Conservation (phyloP, 2,113 vertebrate genomes). For the Zapus hudsonius region DNA sequence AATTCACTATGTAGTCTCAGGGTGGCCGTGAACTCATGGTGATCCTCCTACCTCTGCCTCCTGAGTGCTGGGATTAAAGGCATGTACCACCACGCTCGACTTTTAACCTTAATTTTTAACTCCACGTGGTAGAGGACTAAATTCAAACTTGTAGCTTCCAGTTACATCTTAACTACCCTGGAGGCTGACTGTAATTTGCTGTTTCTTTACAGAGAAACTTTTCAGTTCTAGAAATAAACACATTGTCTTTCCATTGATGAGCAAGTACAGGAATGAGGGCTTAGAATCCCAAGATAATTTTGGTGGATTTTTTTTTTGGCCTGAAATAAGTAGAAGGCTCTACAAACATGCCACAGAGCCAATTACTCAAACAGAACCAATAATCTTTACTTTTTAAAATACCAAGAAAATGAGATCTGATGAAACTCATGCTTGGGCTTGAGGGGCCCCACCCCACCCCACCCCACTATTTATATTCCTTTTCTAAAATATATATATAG, state of each 20-base stretch:
- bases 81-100: too few relatives aligned
- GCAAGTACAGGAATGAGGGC: not conserved
- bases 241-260: not conserved
- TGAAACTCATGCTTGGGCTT: not conserved
- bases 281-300: not conserved
- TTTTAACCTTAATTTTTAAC: not conserved
- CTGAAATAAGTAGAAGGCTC: not conserved
- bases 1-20: too few relatives aligned
- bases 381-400: not conserved
- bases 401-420: not conserved
- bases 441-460: not conserved
- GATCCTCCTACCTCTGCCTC: too few relatives aligned
- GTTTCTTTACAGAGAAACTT: not conserved
- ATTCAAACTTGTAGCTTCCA: not conserved
- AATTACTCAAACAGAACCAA: not conserved
- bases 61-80: too few relatives aligned
- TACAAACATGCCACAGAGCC: not conserved
- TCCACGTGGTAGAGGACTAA: not conserved
- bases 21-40: too few relatives aligned
- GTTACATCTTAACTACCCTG: not conserved
- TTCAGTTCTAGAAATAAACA: slow-evolving; percentile 19
- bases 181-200: not conserved
- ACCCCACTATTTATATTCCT: not conserved
- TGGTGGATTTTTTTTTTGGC: not conserved
- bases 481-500: not conserved